These are phyloP conservation scores for Potorous gilbertii DNA, from an alignment of 2,797 vertebrate genomes.

Conservation along the genomic window DNA sequence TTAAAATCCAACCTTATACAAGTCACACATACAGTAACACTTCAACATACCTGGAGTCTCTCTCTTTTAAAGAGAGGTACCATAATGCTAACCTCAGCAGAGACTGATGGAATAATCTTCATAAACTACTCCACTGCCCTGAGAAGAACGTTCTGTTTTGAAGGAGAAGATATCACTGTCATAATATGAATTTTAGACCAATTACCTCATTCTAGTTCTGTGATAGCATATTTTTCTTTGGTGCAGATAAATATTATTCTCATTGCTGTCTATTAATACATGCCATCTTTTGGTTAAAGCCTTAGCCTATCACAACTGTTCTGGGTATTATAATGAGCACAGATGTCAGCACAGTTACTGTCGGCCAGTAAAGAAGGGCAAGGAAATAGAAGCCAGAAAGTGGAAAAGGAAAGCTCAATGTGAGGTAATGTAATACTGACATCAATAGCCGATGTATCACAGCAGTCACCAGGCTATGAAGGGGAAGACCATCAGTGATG, in stretches of 20 bases:
- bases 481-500: constrained; percentile 21
- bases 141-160: constrained; percentile 10
- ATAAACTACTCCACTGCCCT: constrained; percentile 14
- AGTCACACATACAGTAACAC: neutral
- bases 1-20: neutral
- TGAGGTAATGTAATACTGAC: constrained; percentile 13
- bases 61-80: neutral
- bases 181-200: constrained; percentile 25
- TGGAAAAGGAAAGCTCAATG: constrained; percentile 27
- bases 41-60: neutral
- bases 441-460: constrained; percentile 41
- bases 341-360: neutral
- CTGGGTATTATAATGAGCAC: constrained; percentile 6
- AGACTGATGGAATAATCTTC: neutral
- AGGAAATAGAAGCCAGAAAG: constrained; percentile 32
- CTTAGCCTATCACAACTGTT: neutral
- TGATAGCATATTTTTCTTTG: constrained; percentile 8
- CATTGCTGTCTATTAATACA: constrained; percentile 5
- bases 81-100: neutral
- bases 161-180: neutral
- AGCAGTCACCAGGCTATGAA: neutral
- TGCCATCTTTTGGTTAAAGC: constrained; percentile 22
- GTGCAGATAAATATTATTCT: neutral
- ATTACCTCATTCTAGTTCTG: neutral
- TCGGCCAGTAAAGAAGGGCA: constrained; percentile 16